Evolutionary conservation across 2,797 vertebrate species (phyloP).

Genomic region (Sebastes melanostomus): DNA sequence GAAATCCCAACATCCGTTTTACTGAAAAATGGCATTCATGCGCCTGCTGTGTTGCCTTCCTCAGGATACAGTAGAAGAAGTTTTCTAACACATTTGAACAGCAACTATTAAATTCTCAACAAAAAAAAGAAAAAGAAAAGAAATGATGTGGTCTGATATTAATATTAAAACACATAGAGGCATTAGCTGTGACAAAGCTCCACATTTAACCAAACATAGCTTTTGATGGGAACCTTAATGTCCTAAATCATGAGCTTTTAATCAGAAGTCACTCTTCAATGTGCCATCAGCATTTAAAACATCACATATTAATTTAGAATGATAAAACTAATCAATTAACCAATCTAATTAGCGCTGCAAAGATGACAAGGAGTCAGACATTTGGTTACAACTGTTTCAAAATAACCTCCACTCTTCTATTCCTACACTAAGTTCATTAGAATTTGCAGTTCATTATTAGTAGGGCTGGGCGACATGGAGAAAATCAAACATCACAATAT

Average conservation of each 20-base stretch:
- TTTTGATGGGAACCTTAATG: neutral
- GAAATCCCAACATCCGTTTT: constrained; percentile 81
- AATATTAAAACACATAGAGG: neutral
- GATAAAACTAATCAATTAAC: too few relatives aligned
- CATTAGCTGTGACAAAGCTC: neutral
- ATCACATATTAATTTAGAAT: neutral
- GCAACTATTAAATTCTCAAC: constrained; percentile 28
- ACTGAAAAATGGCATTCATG: constrained; percentile 77
- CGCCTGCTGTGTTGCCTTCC: constrained; percentile 73
- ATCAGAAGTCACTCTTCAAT: neutral
- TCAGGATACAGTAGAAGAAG: constrained; percentile 67
- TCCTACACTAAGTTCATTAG: too few relatives aligned
- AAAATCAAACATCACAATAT: too few relatives aligned
- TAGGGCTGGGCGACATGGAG: too few relatives aligned
- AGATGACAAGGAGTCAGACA: neutral
- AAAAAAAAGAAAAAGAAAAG: neutral
- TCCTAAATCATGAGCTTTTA: neutral
- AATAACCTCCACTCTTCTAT: neutral
- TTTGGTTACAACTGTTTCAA: neutral
- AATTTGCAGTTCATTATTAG: neutral
- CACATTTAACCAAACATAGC: neutral
- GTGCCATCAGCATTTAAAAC: neutral
- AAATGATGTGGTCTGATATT: neutral
- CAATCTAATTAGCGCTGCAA: neutral
- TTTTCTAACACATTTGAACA: constrained; percentile 72